Evolutionary conservation across 2,113 vertebrate species (phyloP).

Genomic region (Laticauda colubrina): DNA sequence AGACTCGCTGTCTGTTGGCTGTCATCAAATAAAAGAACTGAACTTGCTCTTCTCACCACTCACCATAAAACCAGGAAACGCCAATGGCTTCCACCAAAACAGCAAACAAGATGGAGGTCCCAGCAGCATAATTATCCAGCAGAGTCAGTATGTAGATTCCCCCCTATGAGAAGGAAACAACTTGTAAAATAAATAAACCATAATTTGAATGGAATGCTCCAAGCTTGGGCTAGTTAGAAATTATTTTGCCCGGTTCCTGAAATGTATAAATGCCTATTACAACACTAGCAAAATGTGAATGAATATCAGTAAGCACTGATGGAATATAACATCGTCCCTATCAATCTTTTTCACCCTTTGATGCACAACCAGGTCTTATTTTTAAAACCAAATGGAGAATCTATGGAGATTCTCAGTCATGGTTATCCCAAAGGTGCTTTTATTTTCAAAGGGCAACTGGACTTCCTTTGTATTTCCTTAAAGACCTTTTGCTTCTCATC

Average conservation of each 20-base stretch:
- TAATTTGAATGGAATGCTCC: fast-evolving
- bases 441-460: not conserved
- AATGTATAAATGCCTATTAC: not conserved
- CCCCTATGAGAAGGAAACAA: conserved; percentile 72
- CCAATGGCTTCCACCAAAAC: conserved; percentile 96
- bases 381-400: not conserved
- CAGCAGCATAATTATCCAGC: conserved; percentile 94
- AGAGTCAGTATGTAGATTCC: conserved; percentile 94
- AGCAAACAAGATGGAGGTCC: conserved; percentile 93
- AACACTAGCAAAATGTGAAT: not conserved
- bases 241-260: not conserved
- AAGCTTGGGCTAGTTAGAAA: conserved; percentile 3
- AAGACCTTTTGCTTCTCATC: not conserved
- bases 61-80: conserved; percentile 98
- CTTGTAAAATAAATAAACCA: not conserved
- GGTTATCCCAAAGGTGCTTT: not conserved
- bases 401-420: not conserved
- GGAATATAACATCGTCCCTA: not conserved
- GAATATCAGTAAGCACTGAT: too few relatives aligned
- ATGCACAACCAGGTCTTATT: not conserved
- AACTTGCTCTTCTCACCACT: conserved; percentile 22
- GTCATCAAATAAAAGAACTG: not conserved
- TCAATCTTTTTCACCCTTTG: not conserved
- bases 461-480: not conserved
- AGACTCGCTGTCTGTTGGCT: not conserved